Conservation (phyloP, 1,140 invertebrate species). For the Drosophila grimshawi region DNA sequence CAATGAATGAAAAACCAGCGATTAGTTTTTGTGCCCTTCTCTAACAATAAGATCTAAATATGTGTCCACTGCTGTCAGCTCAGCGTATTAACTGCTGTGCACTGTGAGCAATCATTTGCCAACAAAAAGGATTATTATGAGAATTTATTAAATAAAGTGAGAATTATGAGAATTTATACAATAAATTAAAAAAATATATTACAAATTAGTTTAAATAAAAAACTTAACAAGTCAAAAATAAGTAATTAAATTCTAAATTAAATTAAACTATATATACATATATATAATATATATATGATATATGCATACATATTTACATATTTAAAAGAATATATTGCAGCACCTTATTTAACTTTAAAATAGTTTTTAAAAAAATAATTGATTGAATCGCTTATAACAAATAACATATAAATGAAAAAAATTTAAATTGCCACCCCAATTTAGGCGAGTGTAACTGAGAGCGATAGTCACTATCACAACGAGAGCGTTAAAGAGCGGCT, state of each 20-base stretch:
- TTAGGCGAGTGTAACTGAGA: conserved; percentile 13
- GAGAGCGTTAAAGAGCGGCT: conserved; percentile 7
- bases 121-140: not conserved
- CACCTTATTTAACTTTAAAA: too few relatives aligned
- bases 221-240: not conserved
- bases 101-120: not conserved
- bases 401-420: not conserved
- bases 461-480: not conserved
- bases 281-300: too few relatives aligned
- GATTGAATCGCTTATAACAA: not conserved
- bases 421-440: not conserved
- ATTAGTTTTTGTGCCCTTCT: conserved; percentile 8
- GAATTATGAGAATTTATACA: not conserved
- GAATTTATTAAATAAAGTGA: not conserved
- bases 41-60: conserved; percentile 39
- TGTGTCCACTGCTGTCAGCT: conserved; percentile 47
- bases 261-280: not conserved
- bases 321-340: not conserved
- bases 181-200: not conserved
- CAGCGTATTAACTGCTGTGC: not conserved
- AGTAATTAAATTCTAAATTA: not conserved
- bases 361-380: not conserved
- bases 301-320: too few relatives aligned
- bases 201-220: too few relatives aligned
- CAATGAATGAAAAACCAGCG: not conserved